Conservation (phyloP, 2,888 invertebrate species). For the Oxyteleia sp. region DNA sequence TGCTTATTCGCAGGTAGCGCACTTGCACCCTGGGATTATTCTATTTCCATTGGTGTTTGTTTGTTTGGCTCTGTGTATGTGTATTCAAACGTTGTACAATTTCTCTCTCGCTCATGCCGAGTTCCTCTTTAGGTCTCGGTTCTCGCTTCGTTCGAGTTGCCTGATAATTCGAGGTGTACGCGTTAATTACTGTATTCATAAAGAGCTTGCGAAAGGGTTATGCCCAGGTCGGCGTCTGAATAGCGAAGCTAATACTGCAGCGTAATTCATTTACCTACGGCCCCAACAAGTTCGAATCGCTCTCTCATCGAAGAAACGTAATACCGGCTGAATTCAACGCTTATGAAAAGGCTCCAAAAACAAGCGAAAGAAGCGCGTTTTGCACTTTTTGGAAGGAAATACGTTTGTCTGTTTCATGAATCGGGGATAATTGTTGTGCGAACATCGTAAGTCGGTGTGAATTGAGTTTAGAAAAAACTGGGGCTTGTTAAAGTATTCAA, state of each 20-base stretch:
- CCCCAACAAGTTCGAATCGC: constrained; percentile 74
- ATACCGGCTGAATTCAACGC: constrained; percentile 57
- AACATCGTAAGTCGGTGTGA: constrained; percentile 2
- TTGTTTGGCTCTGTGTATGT: constrained; percentile 23
- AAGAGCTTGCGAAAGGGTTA: constrained; percentile 84
- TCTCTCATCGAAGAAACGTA: constrained; percentile 74
- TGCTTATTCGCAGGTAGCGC: constrained; percentile 80
- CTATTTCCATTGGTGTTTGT: constrained; percentile 55
- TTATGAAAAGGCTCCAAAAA: constrained; percentile 56
- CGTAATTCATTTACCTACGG: constrained; percentile 84
- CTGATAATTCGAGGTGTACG: constrained; percentile 84
- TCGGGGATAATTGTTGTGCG: constrained; percentile 28
- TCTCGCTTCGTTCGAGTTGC: constrained; percentile 71
- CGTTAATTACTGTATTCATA: constrained; percentile 86
- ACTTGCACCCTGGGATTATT: constrained; percentile 71
- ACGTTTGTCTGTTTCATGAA: constrained; percentile 30
- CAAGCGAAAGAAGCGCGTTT: constrained; percentile 56
- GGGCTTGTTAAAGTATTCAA: constrained; percentile 1
- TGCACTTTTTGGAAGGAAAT: constrained; percentile 58
- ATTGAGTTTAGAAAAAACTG: background rate
- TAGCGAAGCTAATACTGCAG: constrained; percentile 86
- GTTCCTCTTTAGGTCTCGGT: constrained; percentile 70
- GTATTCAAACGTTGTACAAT: constrained; percentile 37
- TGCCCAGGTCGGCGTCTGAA: constrained; percentile 80
- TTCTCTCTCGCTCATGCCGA: constrained; percentile 56